Base-by-base conservation (phyloP, 53 echinoderm and acorn worm species). In the Temnopleurus reevesii region DNA sequence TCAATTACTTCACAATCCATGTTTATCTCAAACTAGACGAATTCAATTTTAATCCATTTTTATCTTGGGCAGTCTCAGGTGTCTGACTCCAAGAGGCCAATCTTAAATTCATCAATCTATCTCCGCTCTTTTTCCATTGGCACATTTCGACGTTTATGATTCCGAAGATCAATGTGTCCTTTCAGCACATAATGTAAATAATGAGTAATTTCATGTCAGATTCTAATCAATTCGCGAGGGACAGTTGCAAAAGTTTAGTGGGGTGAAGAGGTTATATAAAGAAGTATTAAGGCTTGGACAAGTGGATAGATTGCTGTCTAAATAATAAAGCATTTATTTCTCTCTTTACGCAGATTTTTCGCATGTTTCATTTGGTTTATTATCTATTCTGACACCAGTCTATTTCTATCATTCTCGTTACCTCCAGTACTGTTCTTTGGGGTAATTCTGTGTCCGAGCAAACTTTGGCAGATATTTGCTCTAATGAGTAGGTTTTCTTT, bases 121-220 rank as follows among this genome's bases (percentile, higher is more conserved):
- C 43, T 34, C 38, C n/a, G 21, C 38, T 71, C 71, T 36, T 10
- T n/a, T 21, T 2, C 10, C 71, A 21, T 4, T 41, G 41, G 71
- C 21, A 71, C 41, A 15, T 41, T n/a, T 4, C 8, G 71, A 71
- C 71, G 23, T 71, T 71, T 71, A 71, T 23, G 71, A 71, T 71
- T 12, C n/a, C 41, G 8, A 71, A 71, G n/a, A 71, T 71, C 71
- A 71, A 71, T 64, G 18, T 38, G 41, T 71, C 71, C 41, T 71
- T 56, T 71, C 41, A 71, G 38, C n/a, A 71, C 71, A 71, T 71
- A 71, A 71, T 71, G 71, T 71, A 71, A 63, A 63, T 41, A 71
- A 71, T 38, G 21, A 2, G 71, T 71, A 38, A 21, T 71, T 71
- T 71, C 71, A 41, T n/a, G 41, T 30, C 18, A 43, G n/a, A 71